These are phyloP conservation scores for Petrocephalus microphthalmus DNA, from an alignment of 2,113 vertebrate species.

Conservation along the genomic window DNA sequence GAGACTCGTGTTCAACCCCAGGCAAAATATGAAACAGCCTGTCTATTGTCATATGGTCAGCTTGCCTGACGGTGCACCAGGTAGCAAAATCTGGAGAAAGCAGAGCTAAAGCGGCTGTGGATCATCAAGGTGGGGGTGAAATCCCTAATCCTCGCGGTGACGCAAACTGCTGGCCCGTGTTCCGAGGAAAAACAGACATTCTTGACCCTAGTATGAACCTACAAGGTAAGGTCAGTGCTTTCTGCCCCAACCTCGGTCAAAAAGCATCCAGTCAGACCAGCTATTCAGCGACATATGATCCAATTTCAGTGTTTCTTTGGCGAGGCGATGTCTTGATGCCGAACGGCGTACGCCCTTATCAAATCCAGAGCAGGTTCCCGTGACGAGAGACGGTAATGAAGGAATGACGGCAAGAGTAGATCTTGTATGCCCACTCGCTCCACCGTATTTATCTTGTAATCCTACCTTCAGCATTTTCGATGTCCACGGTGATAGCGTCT, in stretches of 20 bases:
- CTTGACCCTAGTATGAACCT: slow-evolving; percentile 1
- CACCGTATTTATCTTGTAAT: slow-evolving; percentile 38
- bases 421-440: slow-evolving; percentile 25
- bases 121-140: background rate
- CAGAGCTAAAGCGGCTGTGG: background rate
- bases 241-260: background rate
- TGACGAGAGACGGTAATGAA: slow-evolving; percentile 7
- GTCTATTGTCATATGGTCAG: background rate
- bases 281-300: slow-evolving; percentile 29
- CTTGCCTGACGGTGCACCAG: background rate
- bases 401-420: slow-evolving; percentile 17
- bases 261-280: slow-evolving; percentile 11
- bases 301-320: slow-evolving; percentile 24
- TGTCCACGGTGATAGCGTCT: background rate
- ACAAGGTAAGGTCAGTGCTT: slow-evolving; percentile 14
- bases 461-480: slow-evolving; percentile 32
- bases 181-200: slow-evolving; percentile 27
- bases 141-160: background rate
- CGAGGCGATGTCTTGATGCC: slow-evolving; percentile 1
- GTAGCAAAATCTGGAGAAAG: background rate
- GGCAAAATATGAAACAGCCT: background rate
- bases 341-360: slow-evolving; percentile 14
- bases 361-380: slow-evolving; percentile 5
- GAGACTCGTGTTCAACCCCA: background rate
- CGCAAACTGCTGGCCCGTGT: background rate